Base-by-base conservation (phyloP, 2,888 invertebrate genomes). In the Lithophane semibrunnea region DNA sequence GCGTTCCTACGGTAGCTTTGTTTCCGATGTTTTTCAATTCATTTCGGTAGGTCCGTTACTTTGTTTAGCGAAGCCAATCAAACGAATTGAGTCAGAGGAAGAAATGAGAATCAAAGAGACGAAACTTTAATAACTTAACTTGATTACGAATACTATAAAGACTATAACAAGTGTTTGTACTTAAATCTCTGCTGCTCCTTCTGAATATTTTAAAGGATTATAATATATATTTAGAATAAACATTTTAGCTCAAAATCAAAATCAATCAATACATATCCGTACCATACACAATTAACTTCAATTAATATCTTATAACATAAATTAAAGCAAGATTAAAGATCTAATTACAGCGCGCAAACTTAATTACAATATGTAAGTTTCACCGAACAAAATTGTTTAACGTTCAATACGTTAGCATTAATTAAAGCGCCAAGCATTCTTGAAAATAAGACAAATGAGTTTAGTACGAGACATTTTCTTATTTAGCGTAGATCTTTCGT, bases 401-500 rank as follows among this genome's bases (percentile, higher is more conserved):
- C 54, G 56, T 66, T 69, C 71, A 84, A 80, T 83, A 69, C 71
- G 29, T 64, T 73, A 63, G 24, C 71, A 60, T 73, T 81, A 79
- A 79, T 70, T 70, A 77, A 67, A 83, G 76, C 3, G 29, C 16
- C 60, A 54, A 73, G 63, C 67, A 54, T 63, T 73, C 67, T 68
- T 64, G 63, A 54, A 81, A 88, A 83, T 85, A 86, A 86, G 86
- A 83, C 85, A 86, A 89, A 88, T 84, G 78, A 84, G 78, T 80
- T 85, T 77, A 86, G 86, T 83, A 83, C 73, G 80, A 81, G 87
- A 86, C 84, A 81, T 82, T 86, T 86, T 88, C 81, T 79, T 79
- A 69, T 86, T 90, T 85, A 82, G 64, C 68, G 64, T 52, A 85
- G 83, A 87, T 81, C 69, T 77, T 80, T 78, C 82, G 56, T 16